Base-by-base conservation (phyloP, 2,888 invertebrate genomes). In the Mesochorus sp. region DNA sequence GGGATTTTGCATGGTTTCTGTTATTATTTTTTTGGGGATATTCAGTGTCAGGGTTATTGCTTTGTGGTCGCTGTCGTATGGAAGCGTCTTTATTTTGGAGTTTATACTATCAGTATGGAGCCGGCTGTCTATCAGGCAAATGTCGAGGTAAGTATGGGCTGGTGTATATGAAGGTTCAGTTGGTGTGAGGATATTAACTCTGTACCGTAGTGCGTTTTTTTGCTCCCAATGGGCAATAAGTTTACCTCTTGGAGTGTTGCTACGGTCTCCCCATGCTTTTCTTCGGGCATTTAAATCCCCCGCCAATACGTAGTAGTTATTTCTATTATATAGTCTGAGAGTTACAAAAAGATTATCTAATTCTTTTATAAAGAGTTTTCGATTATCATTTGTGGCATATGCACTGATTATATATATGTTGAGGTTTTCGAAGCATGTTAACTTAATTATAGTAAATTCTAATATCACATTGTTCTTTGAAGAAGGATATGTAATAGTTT, bases 271-370 rank as follows among this genome's bases (percentile, higher is more conserved):
- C 66, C 66, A 74, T 3, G 6, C 4, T 28, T 31, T 47, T 4
- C 47, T 19, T n/a, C 62, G 17, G 0, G 47, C 10, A 17, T 62
- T 76, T 4, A 70, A 17, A 8, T 80, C 78, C 0, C 78, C 80
- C 6, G 72, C 76, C 5, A 76, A 26, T 8, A 79, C n/a, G n/a
- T n/a, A 75, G 2, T 42, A 59, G 0, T 17, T 24, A 1, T 26
- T 14, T 3, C 10, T 8, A 6, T 21, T 10, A 1, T 47, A 4
- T 2, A 66, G 12, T 26, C 57, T 44, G 0, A 57, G 14, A 0
- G 10, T 49, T 3, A 14, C 12, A 8, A 42, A 66, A 19, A 59
- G n/a, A n/a, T 17, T 24, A 1, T 55, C 55, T 5, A 72, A 26
- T 14, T 72, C 64, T 0, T 2, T 6, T n/a, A 53, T 42, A 28